Evolutionary conservation across 2,797 vertebrate genomes (phyloP).

Genomic region (Diplodus sargus): DNA sequence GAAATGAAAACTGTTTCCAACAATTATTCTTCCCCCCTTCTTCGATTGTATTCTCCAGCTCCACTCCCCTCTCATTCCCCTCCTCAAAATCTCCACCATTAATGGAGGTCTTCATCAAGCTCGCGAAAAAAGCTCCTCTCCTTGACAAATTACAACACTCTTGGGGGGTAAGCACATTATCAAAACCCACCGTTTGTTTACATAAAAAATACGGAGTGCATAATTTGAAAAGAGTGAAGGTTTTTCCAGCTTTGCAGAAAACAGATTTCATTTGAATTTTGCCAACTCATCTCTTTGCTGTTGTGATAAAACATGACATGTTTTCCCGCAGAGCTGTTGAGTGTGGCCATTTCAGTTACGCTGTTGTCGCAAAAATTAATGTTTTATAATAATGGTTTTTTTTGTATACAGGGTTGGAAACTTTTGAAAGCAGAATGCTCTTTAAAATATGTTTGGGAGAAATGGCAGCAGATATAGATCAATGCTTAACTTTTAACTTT

Average conservation of each 20-base stretch:
- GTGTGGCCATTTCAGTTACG: conserved; percentile 41
- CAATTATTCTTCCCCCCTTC: conserved; percentile 58
- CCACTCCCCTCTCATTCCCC: conserved; percentile 25
- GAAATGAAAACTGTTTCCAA: conserved; percentile 74
- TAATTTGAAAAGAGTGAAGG: conserved; percentile 59
- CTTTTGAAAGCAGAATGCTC: neutral
- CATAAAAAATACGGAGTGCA: conserved; percentile 60
- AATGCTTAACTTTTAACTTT: too few relatives aligned
- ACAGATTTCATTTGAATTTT: conserved; percentile 66
- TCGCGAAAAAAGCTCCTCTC: conserved; percentile 58
- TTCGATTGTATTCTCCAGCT: conserved; percentile 51
- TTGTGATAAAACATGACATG: conserved; percentile 66
- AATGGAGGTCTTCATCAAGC: conserved; percentile 68
- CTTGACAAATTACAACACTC: conserved; percentile 74
- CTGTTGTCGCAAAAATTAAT: conserved; percentile 17
- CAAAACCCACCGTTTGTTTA: conserved; percentile 67
- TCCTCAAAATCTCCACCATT: conserved; percentile 62
- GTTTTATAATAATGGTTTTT: neutral
- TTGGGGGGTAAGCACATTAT: conserved; percentile 59
- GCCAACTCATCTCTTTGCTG: conserved; percentile 61
- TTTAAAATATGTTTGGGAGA: neutral
- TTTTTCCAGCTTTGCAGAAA: conserved; percentile 62
- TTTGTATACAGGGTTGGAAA: conserved; percentile 6
- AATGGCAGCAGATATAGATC: neutral
- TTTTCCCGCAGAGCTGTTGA: conserved; percentile 53